These are phyloP conservation scores for Nezara viridula DNA, from an alignment of 2,888 invertebrate genomes.

Conservation along the genomic window DNA sequence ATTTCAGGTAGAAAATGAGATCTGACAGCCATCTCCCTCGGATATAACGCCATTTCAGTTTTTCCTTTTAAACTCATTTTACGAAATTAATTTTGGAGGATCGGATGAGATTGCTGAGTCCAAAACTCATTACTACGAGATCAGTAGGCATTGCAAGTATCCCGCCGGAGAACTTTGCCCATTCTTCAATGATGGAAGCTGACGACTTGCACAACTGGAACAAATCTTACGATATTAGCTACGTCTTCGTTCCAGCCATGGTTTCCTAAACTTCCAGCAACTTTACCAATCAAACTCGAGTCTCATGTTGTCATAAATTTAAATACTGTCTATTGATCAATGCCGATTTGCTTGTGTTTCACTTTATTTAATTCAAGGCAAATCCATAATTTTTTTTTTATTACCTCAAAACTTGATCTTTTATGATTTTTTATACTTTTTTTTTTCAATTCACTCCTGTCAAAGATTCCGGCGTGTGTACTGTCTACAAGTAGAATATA, in stretches of 20 bases:
- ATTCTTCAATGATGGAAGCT: slow-evolving; percentile 16
- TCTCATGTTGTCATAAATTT: neutral
- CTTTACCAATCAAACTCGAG: neutral
- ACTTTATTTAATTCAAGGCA: too few species aligned
- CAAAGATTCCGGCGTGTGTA: too few species aligned
- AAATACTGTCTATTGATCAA: neutral
- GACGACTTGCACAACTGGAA: neutral
- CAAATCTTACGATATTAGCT: neutral
- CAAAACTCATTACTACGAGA: slow-evolving; percentile 4
- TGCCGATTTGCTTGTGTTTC: neutral
- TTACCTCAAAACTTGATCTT: too few species aligned
- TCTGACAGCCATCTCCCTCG: neutral
- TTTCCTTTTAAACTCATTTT: neutral
- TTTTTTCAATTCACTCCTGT: too few species aligned
- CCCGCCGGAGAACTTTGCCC: neutral
- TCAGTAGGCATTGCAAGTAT: neutral
- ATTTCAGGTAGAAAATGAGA: neutral
- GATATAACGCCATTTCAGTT: neutral
- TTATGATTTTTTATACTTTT: too few species aligned
- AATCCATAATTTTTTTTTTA: too few species aligned
- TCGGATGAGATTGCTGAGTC: neutral
- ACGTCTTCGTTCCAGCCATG: neutral
- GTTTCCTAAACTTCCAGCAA: neutral
- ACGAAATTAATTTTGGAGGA: neutral
- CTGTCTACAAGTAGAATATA: too few species aligned